Conservation (phyloP, 1,140 invertebrate genomes). For the Plectrocnemia conspersa region DNA sequence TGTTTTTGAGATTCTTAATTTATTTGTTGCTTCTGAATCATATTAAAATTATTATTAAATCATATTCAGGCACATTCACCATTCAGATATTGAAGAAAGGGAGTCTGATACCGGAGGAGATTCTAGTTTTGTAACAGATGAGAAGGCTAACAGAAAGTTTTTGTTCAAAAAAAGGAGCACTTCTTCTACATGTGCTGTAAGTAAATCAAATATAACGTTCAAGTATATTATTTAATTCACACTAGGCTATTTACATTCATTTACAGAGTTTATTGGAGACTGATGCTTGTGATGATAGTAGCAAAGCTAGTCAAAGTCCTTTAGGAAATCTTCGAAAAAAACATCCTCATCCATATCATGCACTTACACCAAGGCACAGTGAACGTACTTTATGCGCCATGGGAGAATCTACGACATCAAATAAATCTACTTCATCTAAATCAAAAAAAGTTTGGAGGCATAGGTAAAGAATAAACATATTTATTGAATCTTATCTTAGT, state of each 20-base stretch:
- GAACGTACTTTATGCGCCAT: constrained; percentile 61
- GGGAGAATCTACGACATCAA: constrained; percentile 39
- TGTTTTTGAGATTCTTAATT: constrained; percentile 5
- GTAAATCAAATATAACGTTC: no score
- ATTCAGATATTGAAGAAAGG: constrained; percentile 60
- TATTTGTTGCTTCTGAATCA: neutral
- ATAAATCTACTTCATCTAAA: constrained; percentile 48
- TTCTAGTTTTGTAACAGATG: constrained; percentile 60
- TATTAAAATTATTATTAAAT: constrained; percentile 14
- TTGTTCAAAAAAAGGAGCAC: constrained; percentile 83
- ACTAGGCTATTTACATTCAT: constrained; percentile 19
- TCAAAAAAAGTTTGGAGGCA: constrained; percentile 56
- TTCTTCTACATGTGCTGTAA: constrained; percentile 77
- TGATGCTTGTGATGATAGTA: constrained; percentile 65
- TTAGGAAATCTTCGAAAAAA: constrained; percentile 69
- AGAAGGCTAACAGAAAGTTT: constrained; percentile 68
- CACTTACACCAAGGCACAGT: constrained; percentile 74
- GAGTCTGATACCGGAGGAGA: constrained; percentile 53
- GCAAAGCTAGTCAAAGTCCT: constrained; percentile 69
- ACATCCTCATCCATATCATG: constrained; percentile 53
- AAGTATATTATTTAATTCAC: neutral
- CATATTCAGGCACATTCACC: constrained; percentile 66
- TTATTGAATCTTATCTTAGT: neutral
- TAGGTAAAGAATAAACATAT: constrained; percentile 51
- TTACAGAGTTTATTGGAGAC: constrained; percentile 74